phyloP scores from a whole-genome alignment of 2,888 invertebrate genomes.

The Seira musarum region DNA sequence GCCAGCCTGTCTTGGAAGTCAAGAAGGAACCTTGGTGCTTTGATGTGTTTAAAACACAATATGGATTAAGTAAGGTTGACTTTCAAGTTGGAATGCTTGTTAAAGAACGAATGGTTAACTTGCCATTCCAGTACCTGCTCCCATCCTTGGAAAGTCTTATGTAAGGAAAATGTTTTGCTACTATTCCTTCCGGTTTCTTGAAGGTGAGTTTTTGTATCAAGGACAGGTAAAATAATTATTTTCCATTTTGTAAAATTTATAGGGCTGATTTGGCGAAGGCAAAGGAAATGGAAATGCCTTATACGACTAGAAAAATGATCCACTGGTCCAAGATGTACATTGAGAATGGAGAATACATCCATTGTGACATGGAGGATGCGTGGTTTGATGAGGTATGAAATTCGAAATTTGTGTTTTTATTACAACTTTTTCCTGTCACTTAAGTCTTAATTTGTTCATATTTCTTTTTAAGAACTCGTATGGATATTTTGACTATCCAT shows the following conservation, averaged over 20 bases:
- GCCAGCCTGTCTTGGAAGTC: too few relatives aligned
- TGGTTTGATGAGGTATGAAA: constrained; percentile 41
- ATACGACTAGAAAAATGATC: constrained; percentile 47
- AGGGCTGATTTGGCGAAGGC: constrained; percentile 41
- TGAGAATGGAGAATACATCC: background rate
- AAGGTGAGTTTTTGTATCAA: background rate
- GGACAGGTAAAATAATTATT: background rate
- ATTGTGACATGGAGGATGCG: constrained; percentile 27
- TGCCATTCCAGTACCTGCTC: constrained; percentile 37
- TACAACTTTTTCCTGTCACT: background rate
- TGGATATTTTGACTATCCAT: constrained; percentile 14
- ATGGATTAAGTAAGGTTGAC: too few relatives aligned
- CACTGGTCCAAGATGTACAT: constrained; percentile 47
- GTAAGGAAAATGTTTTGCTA: too few relatives aligned
- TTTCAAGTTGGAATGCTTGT: constrained; percentile 52
- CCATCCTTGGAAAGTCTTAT: constrained; percentile 48
- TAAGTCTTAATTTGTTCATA: background rate
- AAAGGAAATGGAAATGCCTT: constrained; percentile 45
- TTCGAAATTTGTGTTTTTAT: background rate
- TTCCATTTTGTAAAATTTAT: too few relatives aligned
- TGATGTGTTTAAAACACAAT: too few relatives aligned
- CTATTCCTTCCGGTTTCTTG: background rate
- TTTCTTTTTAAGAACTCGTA: constrained; percentile 28
- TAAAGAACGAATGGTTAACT: constrained; percentile 55
- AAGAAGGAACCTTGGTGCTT: too few relatives aligned